Evolutionary conservation across 2,797 vertebrate species (phyloP).

Genomic region (Brachyrhaphis roseni): DNA sequence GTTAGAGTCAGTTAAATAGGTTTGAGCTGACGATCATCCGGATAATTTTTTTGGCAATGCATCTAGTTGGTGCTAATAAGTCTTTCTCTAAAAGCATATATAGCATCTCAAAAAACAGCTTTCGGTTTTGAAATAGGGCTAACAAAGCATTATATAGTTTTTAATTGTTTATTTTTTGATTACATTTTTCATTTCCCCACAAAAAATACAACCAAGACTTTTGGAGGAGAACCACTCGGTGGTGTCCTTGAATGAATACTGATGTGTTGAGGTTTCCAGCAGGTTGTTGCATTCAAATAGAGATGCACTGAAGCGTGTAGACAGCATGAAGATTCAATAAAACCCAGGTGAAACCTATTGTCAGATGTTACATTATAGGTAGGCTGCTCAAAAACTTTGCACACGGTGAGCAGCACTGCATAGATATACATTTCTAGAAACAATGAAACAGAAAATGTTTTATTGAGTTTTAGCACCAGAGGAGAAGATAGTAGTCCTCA

Average conservation of each 20-base stretch:
- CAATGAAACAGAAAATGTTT: background rate
- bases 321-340: conserved; percentile 49
- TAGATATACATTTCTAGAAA: background rate
- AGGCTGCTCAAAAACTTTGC: conserved; percentile 11
- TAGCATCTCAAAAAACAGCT: background rate
- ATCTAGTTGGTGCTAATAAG: no score
- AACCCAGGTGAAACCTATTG: background rate
- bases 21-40: background rate
- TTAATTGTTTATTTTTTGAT: background rate
- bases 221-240: background rate
- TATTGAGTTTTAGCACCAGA: background rate
- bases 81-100: background rate
- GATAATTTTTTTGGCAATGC: background rate
- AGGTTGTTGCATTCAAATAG: conserved; percentile 34
- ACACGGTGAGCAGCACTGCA: background rate
- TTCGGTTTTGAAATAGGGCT: background rate
- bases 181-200: background rate
- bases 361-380: conserved; percentile 32
- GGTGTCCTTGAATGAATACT: conserved; percentile 34
- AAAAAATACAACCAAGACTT: background rate
- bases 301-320: conserved; percentile 25
- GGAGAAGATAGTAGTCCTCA: background rate
- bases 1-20: background rate
- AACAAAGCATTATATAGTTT: background rate
- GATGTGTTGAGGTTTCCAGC: conserved; percentile 19